A percentile compares a stretch with the other conserved stretches of the same genome.
phyloP scores from a whole-genome alignment of 2,888 invertebrate genomes.

The Ellobium chinense region DNA sequence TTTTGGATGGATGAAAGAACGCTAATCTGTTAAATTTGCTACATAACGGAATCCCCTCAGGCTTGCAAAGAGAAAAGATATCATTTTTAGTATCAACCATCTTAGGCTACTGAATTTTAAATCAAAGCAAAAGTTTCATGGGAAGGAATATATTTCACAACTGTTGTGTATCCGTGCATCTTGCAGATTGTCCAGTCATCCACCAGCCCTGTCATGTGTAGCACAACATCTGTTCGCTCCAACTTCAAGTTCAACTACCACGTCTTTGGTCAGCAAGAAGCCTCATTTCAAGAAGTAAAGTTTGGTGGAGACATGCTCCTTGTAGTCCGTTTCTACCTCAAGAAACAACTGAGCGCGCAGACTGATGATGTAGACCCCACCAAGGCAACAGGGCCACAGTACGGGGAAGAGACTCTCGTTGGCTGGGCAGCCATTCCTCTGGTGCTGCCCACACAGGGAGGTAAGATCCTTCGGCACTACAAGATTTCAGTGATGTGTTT shows the following conservation, averaged over 20 bases:
- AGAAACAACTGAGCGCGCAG: conserved; percentile 55
- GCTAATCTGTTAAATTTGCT: too few relatives aligned
- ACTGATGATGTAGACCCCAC: conserved; percentile 54
- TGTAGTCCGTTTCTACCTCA: conserved; percentile 74
- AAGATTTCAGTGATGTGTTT: too few relatives aligned
- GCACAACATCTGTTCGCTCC: conserved; percentile 74
- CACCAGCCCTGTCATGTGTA: conserved; percentile 75
- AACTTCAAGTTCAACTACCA: conserved; percentile 75
- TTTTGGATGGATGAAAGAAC: too few relatives aligned
- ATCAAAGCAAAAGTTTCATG: too few relatives aligned
- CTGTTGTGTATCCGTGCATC: too few relatives aligned
- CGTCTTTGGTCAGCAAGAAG: conserved; percentile 77
- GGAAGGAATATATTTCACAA: too few relatives aligned
- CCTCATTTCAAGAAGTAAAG: conserved; percentile 72
- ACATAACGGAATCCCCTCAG: too few relatives aligned
- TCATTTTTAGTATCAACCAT: too few relatives aligned
- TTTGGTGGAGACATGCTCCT: conserved; percentile 72
- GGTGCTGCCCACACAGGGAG: conserved; percentile 58
- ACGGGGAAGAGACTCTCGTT: conserved; percentile 70
- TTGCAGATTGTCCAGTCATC: conserved; percentile 73
- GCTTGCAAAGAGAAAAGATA: too few relatives aligned
- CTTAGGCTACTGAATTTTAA: too few relatives aligned
- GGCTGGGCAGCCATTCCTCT: conserved; percentile 76
- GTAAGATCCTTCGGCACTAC: conserved; percentile 50
- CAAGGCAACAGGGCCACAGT: conserved; percentile 58